A percentile compares a stretch with the other conserved stretches of the same genome.
Conservation (phyloP, 2,888 invertebrate species). For the Drosophila antonietae region DNA sequence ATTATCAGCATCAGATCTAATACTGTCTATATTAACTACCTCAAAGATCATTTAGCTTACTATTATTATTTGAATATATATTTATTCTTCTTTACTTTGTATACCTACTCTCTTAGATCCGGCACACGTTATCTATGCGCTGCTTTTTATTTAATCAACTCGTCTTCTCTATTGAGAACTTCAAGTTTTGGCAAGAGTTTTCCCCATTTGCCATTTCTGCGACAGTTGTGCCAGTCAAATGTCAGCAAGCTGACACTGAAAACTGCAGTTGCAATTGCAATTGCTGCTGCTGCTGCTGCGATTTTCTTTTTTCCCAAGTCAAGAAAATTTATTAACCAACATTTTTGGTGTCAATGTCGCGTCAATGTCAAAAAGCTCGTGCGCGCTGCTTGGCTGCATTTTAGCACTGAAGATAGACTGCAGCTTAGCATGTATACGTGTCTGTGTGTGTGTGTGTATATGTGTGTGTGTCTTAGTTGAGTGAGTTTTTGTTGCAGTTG, state of each 20-base stretch:
- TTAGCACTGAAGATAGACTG: conserved; percentile 15
- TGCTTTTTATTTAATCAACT: conserved; percentile 7
- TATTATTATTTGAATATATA: too few species aligned
- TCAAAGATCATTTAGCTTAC: too few species aligned
- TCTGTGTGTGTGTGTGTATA: not conserved
- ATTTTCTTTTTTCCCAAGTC: conserved; percentile 38
- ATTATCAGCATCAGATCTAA: not conserved
- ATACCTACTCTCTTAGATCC: too few species aligned
- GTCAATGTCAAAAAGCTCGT: conserved; percentile 68
- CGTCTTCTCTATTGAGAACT: conserved; percentile 1
- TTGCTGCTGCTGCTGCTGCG: conserved; percentile 10
- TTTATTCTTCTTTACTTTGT: not conserved
- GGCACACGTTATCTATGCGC: not conserved
- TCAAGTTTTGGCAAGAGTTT: conserved; percentile 8
- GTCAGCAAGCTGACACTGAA: conserved; percentile 59
- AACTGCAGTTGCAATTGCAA: conserved; percentile 13
- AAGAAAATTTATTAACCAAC: conserved; percentile 68
- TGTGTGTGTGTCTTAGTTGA: conserved; percentile 27
- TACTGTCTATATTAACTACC: not conserved
- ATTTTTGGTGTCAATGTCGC: conserved; percentile 77
- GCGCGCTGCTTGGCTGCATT: conserved; percentile 25
- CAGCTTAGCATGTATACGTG: not conserved
- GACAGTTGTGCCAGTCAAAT: conserved; percentile 34
- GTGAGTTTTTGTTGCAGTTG: conserved; percentile 44
- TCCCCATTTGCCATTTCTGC: conserved; percentile 13